Percentiles rank a stretch among this genome's conserved stretches.
phyloP scores from a whole-genome alignment of 2,888 invertebrate genomes.

The Lepas anatifera region DNA sequence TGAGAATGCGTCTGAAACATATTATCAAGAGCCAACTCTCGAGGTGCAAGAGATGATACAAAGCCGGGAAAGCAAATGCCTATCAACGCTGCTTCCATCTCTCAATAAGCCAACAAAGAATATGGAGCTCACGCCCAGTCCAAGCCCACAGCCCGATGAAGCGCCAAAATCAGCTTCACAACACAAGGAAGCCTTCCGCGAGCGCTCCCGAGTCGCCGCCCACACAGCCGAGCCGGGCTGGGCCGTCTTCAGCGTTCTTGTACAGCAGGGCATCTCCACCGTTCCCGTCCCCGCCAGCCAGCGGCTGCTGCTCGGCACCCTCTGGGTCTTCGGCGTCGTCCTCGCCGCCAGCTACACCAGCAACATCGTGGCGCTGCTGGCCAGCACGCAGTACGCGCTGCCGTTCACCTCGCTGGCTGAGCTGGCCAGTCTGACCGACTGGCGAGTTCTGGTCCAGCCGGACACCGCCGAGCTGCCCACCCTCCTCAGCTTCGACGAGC shows the following conservation, averaged over 20 bases:
- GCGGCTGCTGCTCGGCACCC: constrained; percentile 22
- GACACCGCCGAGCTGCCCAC: not conserved
- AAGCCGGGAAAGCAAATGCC: too few species aligned
- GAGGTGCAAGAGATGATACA: too few species aligned
- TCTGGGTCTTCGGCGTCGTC: constrained; percentile 22
- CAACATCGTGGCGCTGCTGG: constrained; percentile 23
- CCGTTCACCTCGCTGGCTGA: not conserved
- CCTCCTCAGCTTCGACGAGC: not conserved
- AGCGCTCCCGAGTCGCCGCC: too few species aligned
- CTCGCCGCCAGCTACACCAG: constrained; percentile 25
- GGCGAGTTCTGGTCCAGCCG: not conserved
- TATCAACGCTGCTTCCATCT: too few species aligned
- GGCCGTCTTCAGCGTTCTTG: not conserved
- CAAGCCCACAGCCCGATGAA: too few species aligned
- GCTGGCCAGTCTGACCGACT: not conserved
- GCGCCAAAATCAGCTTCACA: too few species aligned
- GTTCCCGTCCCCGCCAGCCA: constrained; percentile 16
- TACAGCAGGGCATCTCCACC: not conserved
- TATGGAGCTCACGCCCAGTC: too few species aligned
- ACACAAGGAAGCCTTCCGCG: too few species aligned
- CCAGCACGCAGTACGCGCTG: constrained; percentile 19
- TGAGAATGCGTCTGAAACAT: too few species aligned
- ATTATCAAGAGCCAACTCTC: too few species aligned
- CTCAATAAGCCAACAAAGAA: too few species aligned
- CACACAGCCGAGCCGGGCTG: not conserved